Percentiles rank a stretch among this genome's conserved stretches.
phyloP scores from a whole-genome alignment of 2,113 vertebrate genomes.

The Oceanodroma tethys region DNA sequence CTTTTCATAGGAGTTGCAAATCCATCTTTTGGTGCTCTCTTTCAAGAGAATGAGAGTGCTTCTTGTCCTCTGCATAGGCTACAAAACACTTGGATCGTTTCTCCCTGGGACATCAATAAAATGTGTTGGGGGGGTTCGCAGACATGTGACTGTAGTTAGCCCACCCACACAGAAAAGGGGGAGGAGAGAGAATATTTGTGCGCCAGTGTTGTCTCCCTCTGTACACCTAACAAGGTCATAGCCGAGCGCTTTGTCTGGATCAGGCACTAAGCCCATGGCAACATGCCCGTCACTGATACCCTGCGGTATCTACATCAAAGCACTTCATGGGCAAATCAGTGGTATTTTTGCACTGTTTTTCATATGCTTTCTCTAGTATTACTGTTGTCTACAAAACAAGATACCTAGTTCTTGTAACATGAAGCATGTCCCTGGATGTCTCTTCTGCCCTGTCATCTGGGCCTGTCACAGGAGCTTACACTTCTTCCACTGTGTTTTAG shows the following conservation, averaged over 20 bases:
- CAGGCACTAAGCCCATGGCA: background rate
- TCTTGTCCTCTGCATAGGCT: background rate
- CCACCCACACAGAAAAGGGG: background rate
- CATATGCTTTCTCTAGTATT: background rate
- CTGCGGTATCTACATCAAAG: background rate
- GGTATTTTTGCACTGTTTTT: background rate
- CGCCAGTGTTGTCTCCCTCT: background rate
- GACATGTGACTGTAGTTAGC: background rate
- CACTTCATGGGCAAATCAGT: background rate
- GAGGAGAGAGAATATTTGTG: background rate
- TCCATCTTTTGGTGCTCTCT: background rate
- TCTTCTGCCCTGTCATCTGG: background rate
- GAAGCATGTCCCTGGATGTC: background rate
- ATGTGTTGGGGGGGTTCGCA: accelerated
- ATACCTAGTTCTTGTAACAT: background rate
- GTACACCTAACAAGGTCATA: background rate
- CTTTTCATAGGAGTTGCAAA: background rate
- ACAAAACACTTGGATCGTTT: background rate
- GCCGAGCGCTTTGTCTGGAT: background rate
- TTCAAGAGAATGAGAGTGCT: background rate
- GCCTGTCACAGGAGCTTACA: background rate
- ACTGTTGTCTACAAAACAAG: background rate
- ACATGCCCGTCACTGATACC: background rate
- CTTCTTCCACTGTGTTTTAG: background rate
- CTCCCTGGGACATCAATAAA: background rate